Percentiles rank a stretch among this genome's conserved stretches.
Evolutionary conservation across 2,797 vertebrate genomes (phyloP).

Genomic region (Acrossocheilus wenchowensis): DNA sequence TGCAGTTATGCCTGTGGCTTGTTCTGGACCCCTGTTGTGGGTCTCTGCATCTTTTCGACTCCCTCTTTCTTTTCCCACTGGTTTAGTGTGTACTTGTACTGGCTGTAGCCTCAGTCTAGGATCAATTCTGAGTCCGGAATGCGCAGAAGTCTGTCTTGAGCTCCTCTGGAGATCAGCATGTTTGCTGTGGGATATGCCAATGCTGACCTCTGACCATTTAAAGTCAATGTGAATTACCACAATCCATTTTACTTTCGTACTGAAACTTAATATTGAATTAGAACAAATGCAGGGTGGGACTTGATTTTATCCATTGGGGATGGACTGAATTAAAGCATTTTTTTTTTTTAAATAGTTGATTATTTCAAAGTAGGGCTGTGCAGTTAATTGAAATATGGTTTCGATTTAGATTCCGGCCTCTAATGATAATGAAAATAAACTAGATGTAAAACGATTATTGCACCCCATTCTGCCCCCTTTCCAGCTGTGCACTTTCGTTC

Average conservation of each 20-base stretch:
- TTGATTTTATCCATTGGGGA: background rate
- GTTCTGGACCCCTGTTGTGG: constrained; percentile 1
- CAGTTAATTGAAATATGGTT: background rate
- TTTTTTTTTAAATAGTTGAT: background rate
- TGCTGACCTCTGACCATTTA: constrained; percentile 2
- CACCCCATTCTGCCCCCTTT: background rate
- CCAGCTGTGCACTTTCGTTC: background rate
- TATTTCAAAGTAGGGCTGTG: background rate
- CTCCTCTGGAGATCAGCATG: constrained; percentile 18
- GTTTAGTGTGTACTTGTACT: constrained; percentile 7
- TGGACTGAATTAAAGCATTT: background rate
- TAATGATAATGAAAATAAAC: background rate
- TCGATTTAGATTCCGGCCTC: background rate
- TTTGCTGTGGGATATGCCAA: constrained; percentile 29
- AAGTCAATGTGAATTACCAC: constrained; percentile 1
- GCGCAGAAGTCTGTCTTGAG: background rate
- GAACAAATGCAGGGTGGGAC: background rate
- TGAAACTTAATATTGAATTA: background rate
- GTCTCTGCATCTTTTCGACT: background rate
- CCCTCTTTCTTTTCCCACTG: constrained; percentile 11
- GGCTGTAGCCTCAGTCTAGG: constrained; percentile 29
- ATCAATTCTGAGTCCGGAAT: constrained; percentile 19
- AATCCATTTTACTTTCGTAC: constrained; percentile 2
- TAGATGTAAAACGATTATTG: background rate
- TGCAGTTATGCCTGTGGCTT: constrained; percentile 37